Evolutionary conservation across 2,113 vertebrate species (phyloP).

Genomic region (Cairina moschata): DNA sequence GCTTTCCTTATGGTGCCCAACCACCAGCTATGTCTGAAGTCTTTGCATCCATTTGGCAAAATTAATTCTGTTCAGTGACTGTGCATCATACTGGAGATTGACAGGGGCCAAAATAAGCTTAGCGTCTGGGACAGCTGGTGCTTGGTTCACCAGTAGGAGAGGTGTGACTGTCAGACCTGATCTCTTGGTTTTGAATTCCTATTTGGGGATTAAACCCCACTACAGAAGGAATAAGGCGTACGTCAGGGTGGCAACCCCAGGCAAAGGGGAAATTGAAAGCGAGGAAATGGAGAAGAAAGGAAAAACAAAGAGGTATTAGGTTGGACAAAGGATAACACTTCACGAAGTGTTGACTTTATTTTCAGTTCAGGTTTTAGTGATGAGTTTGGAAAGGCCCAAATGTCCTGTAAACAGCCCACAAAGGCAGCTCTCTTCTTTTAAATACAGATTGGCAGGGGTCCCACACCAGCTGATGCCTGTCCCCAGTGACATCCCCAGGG

Average conservation of each 20-base stretch:
- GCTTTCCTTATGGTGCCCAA: not conserved
- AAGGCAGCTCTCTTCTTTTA: slow-evolving; percentile 3
- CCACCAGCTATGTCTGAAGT: not conserved
- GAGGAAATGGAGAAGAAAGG: not conserved
- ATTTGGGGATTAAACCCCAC: not conserved
- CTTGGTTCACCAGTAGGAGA: not conserved
- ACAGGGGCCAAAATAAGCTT: not conserved
- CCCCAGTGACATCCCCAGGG: not conserved
- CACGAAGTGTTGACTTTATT: not conserved
- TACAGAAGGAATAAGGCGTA: not conserved
- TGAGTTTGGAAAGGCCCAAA: not conserved
- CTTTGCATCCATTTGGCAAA: not conserved
- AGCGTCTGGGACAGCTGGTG: not conserved
- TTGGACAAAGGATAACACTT: not conserved
- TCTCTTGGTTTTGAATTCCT: slow-evolving; percentile 6
- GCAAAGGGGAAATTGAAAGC: not conserved
- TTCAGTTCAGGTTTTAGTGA: not conserved
- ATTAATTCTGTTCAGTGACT: not conserved
- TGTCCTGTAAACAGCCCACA: not conserved
- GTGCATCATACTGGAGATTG: not conserved
- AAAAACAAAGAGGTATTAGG: not conserved
- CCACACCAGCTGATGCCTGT: not conserved
- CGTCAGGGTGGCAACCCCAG: not conserved
- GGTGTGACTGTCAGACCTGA: not conserved
- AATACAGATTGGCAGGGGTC: not conserved